Percentiles rank a stretch among this genome's conserved stretches.
phyloP scores from a whole-genome alignment of 2,113 vertebrate species.

The Erinaceus europaeus region DNA sequence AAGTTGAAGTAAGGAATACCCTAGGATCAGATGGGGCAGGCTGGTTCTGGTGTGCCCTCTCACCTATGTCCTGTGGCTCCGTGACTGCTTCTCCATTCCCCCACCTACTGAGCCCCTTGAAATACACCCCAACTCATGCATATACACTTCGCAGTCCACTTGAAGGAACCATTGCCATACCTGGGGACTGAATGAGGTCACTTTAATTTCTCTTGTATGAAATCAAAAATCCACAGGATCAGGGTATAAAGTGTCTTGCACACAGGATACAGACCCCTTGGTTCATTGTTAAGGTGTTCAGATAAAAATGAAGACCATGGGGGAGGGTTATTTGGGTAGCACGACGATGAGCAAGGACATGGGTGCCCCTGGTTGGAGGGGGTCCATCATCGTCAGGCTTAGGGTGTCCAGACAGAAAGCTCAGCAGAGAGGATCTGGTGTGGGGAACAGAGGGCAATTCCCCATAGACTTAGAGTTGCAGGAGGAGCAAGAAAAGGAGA shows the following conservation, averaged over 20 bases:
- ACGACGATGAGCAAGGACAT: too few species aligned
- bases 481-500: conserved; percentile 31
- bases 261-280: not conserved
- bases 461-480: not conserved
- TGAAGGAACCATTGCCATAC: conserved; percentile 32
- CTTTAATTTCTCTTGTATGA: conserved; percentile 69
- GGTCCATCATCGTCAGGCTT: not conserved
- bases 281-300: not conserved
- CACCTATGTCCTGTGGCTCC: not conserved
- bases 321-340: too few species aligned
- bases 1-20: not conserved
- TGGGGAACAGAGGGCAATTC: not conserved
- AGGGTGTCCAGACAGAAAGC: not conserved
- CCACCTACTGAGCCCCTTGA: not conserved
- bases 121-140: not conserved
- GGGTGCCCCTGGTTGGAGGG: not conserved
- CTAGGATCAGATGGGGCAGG: not conserved
- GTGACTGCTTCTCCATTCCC: not conserved
- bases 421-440: not conserved
- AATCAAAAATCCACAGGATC: conserved; percentile 38
- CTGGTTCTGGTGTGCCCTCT: not conserved
- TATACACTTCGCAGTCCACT: not conserved
- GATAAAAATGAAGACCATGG: not conserved
- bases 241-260: too few species aligned
- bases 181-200: conserved; percentile 64